Evolutionary conservation across 2,797 vertebrate species (phyloP).

Genomic region (Neosilurus mollespiculum): DNA sequence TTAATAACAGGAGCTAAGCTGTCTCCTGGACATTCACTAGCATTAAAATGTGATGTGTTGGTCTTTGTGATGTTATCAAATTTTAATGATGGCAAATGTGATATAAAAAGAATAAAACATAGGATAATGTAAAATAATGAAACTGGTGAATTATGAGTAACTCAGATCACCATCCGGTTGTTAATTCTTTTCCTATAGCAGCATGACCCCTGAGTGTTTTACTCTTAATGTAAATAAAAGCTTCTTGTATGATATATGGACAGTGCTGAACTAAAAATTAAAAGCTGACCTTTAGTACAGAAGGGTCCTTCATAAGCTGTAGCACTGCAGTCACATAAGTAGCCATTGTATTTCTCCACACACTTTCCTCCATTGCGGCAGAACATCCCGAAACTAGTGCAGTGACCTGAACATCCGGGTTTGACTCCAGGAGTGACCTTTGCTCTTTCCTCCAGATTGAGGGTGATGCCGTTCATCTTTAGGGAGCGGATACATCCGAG

Average conservation of each 20-base stretch:
- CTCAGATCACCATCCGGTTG: background rate
- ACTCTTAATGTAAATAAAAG: background rate
- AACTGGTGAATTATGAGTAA: background rate
- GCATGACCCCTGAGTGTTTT: background rate
- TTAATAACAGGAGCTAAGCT: background rate
- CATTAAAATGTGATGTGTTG: background rate
- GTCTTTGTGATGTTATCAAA: too few species aligned
- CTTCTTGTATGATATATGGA: background rate
- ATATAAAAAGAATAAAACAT: background rate
- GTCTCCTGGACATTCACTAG: background rate
- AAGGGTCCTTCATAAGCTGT: constrained; percentile 91
- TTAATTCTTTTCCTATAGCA: background rate
- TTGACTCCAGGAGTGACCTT: constrained; percentile 93
- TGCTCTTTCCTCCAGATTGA: constrained; percentile 92
- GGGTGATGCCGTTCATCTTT: constrained; percentile 91
- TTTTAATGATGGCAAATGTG: background rate
- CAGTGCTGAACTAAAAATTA: background rate
- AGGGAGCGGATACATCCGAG: constrained; percentile 94
- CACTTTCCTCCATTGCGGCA: constrained; percentile 93
- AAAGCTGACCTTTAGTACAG: constrained; percentile 87
- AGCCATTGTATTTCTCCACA: constrained; percentile 94
- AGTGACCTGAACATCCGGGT: constrained; percentile 94
- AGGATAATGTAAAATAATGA: background rate
- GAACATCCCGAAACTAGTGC: constrained; percentile 92
- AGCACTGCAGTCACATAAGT: constrained; percentile 86